Evolutionary conservation across 2,888 invertebrate species (phyloP).

Genomic region (Rhogogaster chlorosoma): DNA sequence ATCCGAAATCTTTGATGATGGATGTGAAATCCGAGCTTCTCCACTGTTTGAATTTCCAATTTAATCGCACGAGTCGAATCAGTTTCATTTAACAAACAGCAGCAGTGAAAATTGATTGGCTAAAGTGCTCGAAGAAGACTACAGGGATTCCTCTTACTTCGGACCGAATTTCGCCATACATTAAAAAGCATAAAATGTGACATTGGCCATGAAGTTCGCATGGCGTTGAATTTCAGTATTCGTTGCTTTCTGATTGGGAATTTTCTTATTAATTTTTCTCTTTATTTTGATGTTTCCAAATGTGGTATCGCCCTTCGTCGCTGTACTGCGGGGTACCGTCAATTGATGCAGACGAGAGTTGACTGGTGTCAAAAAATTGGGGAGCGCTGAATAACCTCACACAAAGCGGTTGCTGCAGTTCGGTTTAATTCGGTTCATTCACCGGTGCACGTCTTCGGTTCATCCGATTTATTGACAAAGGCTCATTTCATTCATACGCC

Average conservation of each 20-base stretch:
- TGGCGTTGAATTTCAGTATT: not conserved
- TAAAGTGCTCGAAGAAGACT: not conserved
- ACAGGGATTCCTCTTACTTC: not conserved
- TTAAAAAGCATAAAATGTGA: not conserved
- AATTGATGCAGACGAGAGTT: conserved; percentile 16
- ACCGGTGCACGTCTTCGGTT: conserved; percentile 28
- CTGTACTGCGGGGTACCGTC: not conserved
- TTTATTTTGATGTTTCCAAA: not conserved
- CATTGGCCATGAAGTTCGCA: not conserved
- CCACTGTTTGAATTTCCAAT: not conserved
- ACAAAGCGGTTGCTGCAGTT: conserved; percentile 41
- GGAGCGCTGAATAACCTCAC: conserved; percentile 10
- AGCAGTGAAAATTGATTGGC: not conserved
- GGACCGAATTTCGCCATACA: not conserved
- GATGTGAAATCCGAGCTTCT: too few relatives aligned
- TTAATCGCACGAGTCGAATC: not conserved
- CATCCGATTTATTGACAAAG: conserved; percentile 13
- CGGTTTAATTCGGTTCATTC: conserved; percentile 44
- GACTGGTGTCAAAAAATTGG: conserved; percentile 34
- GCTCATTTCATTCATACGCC: conserved; percentile 28
- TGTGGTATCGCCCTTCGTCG: not conserved
- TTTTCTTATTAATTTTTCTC: not conserved
- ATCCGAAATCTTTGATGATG: too few relatives aligned
- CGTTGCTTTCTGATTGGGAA: not conserved
- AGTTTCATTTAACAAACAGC: not conserved